phyloP scores from a whole-genome alignment of 2,888 invertebrate genomes.

The Drosophila suboccidentalis region DNA sequence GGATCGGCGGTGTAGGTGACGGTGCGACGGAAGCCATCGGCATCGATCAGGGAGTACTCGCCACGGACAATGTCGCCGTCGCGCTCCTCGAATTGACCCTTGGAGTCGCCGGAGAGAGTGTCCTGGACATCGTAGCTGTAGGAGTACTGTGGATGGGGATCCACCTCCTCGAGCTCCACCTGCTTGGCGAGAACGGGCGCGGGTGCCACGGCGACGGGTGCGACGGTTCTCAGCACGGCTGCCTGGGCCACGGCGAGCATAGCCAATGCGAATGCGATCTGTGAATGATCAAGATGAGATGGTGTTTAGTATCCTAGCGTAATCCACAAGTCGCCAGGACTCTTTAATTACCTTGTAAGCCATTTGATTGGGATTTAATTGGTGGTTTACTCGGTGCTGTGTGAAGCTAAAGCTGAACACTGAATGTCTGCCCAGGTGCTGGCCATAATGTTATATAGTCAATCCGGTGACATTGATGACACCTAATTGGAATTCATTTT shows the following conservation, averaged over 20 bases:
- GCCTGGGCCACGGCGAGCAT: slow-evolving; percentile 70
- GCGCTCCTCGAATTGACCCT: slow-evolving; percentile 83
- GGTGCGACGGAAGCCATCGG: slow-evolving; percentile 83
- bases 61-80: slow-evolving; percentile 84
- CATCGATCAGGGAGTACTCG: slow-evolving; percentile 83
- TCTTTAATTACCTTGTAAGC: slow-evolving; percentile 42
- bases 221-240: slow-evolving; percentile 70
- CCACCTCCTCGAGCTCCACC: slow-evolving; percentile 70
- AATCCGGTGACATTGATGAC: slow-evolving; percentile 79
- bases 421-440: slow-evolving; percentile 73
- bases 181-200: slow-evolving; percentile 65
- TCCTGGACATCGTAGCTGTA: slow-evolving; percentile 82
- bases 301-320: slow-evolving; percentile 31
- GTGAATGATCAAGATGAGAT: neutral
- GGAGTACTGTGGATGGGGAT: slow-evolving; percentile 80
- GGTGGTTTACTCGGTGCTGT: slow-evolving; percentile 58
- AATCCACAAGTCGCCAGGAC: slow-evolving; percentile 23
- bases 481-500: slow-evolving; percentile 83
- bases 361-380: slow-evolving; percentile 61
- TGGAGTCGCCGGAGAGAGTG: slow-evolving; percentile 82
- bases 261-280: slow-evolving; percentile 64
- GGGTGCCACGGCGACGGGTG: slow-evolving; percentile 68
- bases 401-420: slow-evolving; percentile 69
- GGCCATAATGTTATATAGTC: slow-evolving; percentile 76
- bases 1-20: slow-evolving; percentile 82